Conservation (phyloP, 2,888 invertebrate genomes). For the Lysandra bellargus region DNA sequence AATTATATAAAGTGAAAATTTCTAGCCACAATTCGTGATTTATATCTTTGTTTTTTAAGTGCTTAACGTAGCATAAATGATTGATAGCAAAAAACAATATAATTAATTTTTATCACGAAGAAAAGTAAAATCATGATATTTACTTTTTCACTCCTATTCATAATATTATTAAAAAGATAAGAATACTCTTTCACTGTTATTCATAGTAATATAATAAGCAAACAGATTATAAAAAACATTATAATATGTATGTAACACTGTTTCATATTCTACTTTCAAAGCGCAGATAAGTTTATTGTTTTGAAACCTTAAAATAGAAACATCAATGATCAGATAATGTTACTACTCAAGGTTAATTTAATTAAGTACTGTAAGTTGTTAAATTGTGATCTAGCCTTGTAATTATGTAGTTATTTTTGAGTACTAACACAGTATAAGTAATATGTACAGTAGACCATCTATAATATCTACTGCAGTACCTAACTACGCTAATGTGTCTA, state of each 20-base stretch:
- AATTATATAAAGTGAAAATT: background rate
- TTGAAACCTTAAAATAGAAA: conserved; percentile 5
- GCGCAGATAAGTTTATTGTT: background rate
- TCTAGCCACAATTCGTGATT: background rate
- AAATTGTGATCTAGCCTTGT: background rate
- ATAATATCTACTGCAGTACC: too few species aligned
- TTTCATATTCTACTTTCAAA: background rate
- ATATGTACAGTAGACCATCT: background rate
- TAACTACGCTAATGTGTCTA: too few species aligned
- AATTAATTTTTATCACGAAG: background rate
- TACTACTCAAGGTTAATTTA: conserved; percentile 26
- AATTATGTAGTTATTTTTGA: background rate
- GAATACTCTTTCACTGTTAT: background rate
- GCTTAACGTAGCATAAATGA: background rate
- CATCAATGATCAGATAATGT: background rate
- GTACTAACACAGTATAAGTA: background rate
- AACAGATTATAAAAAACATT: too few species aligned
- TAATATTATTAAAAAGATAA: too few species aligned
- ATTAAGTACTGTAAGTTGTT: background rate
- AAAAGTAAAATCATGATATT: background rate
- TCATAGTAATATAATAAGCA: background rate
- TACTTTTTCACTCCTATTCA: background rate
- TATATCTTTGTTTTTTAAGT: background rate
- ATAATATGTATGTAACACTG: too few species aligned
- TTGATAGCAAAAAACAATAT: background rate